Evolutionary conservation across 2,113 vertebrate species (phyloP), one percentile per base, ranked within the genome.

Genomic region (Cariama cristata): DNA sequence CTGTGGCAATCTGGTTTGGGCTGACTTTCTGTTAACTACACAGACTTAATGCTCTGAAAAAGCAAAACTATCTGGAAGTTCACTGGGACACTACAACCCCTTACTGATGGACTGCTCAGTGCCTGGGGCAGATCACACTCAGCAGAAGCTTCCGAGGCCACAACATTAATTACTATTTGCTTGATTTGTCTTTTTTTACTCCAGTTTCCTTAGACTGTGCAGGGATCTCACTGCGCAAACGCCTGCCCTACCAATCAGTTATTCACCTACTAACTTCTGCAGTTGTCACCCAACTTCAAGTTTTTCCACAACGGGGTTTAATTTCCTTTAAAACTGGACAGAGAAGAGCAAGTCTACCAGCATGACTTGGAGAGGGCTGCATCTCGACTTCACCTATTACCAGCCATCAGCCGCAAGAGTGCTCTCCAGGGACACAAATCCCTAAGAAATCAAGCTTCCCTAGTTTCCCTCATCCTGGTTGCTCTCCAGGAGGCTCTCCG

Each of bases 161-260:
- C 50, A 69, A 12, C 4, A 24, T 11, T 59, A 32, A 56, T 33
- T 49, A 35, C 6, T 64, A 90, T 75, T 88, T 44, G 26, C 49
- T n/a, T 20, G 30, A 49, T 44, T 92, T 72, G 23, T 58, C 44
- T n/a, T 42, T 59, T 83, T 81, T 35, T 10, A 40, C 12, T 24
- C 53, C 27, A 22, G 6, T 62, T 72, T 82, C 24, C 40, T 75
- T 11, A 84, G 18, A 55, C 30, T 7, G 2, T 27, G 44, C 24
- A 58, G 27, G 1, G 2, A 81, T 44, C 14, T 49, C 55, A 35
- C 24, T 14, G 38, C 0, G 0, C 32, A 44, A 55, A 22, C 23
- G 40, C 17, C 12, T 53, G 1, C 19, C 27, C 30, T n/a, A 32
- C 19, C 27, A 56, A 27, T 35, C n/a, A 56, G 59, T 44, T 74